A percentile compares a stretch with the other conserved stretches of the same genome.
These are phyloP conservation scores for Acrocephalus kingi DNA, from an alignment of 2,113 vertebrate species.

Conservation along the genomic window DNA sequence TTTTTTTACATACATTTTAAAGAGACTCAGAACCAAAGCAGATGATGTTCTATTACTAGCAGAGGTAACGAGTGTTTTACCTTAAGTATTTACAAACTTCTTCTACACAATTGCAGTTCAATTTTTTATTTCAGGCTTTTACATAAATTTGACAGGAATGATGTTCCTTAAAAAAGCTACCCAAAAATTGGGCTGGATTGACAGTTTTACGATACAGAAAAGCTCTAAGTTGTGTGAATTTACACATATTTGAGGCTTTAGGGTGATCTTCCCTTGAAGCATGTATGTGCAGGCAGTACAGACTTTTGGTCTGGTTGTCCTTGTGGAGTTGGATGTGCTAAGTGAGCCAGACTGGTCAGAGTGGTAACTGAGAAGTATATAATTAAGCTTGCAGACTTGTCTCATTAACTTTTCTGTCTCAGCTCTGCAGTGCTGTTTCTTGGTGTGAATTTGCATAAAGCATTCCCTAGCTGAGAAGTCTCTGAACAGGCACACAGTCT, in stretches of 20 bases:
- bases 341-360: not conserved
- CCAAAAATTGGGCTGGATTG: not conserved
- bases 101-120: not conserved
- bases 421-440: not conserved
- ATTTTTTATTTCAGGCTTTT: not conserved
- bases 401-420: not conserved
- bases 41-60: not conserved
- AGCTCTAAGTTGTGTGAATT: not conserved
- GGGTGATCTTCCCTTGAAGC: not conserved
- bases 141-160: not conserved
- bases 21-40: not conserved
- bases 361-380: not conserved
- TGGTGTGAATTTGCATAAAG: slow-evolving; percentile 8
- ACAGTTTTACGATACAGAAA: not conserved
- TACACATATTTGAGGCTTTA: not conserved
- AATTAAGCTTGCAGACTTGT: not conserved
- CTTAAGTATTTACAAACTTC: not conserved
- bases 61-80: not conserved
- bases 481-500: not conserved
- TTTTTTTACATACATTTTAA: not conserved
- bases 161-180: not conserved
- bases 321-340: not conserved
- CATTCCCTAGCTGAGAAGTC: not conserved
- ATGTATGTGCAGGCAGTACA: not conserved
- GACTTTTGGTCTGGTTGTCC: not conserved